A percentile compares a stretch with the other conserved stretches of the same genome.
phyloP scores from a whole-genome alignment of 2,113 vertebrate genomes.

The Epinephelus fuscoguttatus region DNA sequence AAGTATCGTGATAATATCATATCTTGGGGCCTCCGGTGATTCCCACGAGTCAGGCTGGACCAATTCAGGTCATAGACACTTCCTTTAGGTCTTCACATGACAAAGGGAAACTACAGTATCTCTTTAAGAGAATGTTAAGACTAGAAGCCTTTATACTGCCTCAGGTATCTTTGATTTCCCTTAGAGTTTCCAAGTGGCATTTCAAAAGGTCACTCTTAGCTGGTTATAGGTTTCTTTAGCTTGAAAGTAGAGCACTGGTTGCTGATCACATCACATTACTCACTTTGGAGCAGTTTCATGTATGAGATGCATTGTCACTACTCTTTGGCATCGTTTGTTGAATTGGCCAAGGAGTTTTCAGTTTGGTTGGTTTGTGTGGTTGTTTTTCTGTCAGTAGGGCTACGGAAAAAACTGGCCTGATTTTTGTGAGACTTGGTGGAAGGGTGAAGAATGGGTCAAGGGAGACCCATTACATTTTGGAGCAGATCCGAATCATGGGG shows the following conservation, averaged over 20 bases:
- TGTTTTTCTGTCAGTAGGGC: no score
- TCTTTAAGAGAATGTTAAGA: background rate
- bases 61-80: constrained; percentile 4
- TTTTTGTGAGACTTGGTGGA: no score
- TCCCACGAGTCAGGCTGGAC: no score
- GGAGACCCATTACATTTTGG: no score
- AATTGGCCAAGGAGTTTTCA: no score
- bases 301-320: background rate
- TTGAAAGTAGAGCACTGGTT: constrained; percentile 11
- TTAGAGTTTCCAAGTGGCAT: constrained; percentile 24
- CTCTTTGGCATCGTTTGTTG: background rate
- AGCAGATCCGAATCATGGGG: no score
- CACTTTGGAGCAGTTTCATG: background rate
- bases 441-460: no score
- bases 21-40: no score
- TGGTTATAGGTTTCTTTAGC: constrained; percentile 5
- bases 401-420: no score
- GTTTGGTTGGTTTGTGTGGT: no score
- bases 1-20: no score
- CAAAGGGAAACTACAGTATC: background rate
- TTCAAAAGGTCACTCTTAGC: constrained; percentile 40
- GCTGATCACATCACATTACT: background rate
- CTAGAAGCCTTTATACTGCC: no score
- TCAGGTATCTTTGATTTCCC: background rate
- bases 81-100: constrained; percentile 21